Base-by-base conservation (phyloP, 1,140 invertebrate species). In the Drosophila orena region DNA sequence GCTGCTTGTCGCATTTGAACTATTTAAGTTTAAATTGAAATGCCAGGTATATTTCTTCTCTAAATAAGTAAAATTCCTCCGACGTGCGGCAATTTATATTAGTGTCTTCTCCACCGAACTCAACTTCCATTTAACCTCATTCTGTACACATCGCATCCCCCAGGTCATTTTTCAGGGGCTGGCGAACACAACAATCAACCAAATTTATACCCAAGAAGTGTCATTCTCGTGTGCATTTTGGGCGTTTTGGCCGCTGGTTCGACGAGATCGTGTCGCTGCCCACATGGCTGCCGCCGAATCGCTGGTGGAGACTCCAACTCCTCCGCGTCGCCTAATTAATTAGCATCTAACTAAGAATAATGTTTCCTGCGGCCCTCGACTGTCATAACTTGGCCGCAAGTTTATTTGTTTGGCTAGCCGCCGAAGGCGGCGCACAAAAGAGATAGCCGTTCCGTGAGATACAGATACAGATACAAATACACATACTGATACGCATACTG, bases 311-410 rank as follows among this genome's bases (percentile, higher is more conserved):
- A 37, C 47, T 68, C 27, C 44, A 40, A 64, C 59, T 50, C 57
- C 71, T 71, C 58, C 56, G 53, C 53, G 69, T 78, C 60, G 64
- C 59, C 74, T 84, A 88, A 88, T 88, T 88, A 88, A 88, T 88
- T 88, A 89, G 83, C 79, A 89, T 88, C 83, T 79, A 89, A 88
- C 84, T 71, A 89, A 88, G 83, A 88, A 89, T 88, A 88, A 88
- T 88, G 83, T 83, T 88, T 88, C 83, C 83, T 89, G 83, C 68
- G 69, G 61, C 40, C 49, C 57, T 61, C 38, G 38, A 81, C 84
- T 88, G 83, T 88, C 84, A 89, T 88, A 86, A 86, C 70, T 81
- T 88, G 83, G 70, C 79, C 58, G 61, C 43, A 57, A 75, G 83
- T 78, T 81, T 85, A 86, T 85, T 85, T 86, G 81, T 85, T 80